Base-by-base conservation (phyloP, 2,888 invertebrate genomes). In the Nephrotoma appendiculata region DNA sequence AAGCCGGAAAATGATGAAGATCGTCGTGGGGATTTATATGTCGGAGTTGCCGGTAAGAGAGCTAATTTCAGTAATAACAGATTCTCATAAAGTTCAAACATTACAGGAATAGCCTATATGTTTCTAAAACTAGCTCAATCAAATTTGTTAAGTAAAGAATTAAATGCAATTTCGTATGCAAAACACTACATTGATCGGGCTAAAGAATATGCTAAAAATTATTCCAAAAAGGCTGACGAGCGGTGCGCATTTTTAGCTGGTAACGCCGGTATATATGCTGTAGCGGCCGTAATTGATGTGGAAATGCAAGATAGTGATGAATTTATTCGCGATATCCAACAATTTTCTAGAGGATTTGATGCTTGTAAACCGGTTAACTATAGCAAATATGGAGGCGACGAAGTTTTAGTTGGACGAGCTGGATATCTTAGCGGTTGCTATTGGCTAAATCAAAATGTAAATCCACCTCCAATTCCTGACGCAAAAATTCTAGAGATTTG, bases 361-460 rank as follows among this genome's bases (percentile, higher is more conserved):
- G 89, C 90, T 87, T 94, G 94, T 89, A 92, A 93, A 88, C 92
- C 93, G 86, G 89, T 91, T 86, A 90, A 92, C 88, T 95, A 95
- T 89, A 91, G 94, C 11, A 93, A 93, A 89, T 93, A 93, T 89
- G 96, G 95, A 19, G 95, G 96, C 45, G 97, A 98, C 91, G 98
- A 98, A 90, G 92, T 97, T 41, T 95, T 98, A 89, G 96, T 97
- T 0, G 98, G 98, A 0, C 93, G 97, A 88, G 95, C 97, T 83
- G 98, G 97, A 0, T 97, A 95, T 89, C 90, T 98, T 0, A 94
- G 95, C 88, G 97, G 96, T 5, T 94, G 95, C 5, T 90, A 96
- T 43, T 96, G 96, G 95, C 90, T 98, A 44, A 92, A 93, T 88
- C 90, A 91, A 87, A 89, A 90, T 0, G 87, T 92, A 84, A 89